A percentile compares a stretch with the other conserved stretches of the same genome.
Conservation (phyloP, 1,140 invertebrate species). For the Leptestheria dahalacensis region DNA sequence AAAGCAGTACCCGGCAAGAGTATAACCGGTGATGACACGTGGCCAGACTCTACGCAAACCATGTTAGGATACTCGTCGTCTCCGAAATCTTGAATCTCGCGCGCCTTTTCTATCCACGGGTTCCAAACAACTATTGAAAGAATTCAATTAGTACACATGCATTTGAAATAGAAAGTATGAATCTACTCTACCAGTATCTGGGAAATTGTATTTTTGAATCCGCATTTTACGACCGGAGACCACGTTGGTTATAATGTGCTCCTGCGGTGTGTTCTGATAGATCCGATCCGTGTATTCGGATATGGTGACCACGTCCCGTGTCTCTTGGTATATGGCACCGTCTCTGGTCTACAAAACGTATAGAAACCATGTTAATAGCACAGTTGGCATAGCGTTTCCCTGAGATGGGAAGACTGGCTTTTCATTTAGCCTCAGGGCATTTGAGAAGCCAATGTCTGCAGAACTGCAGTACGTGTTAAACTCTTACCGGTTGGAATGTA, state of each 20-base stretch:
- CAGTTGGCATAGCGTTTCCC: too few relatives aligned
- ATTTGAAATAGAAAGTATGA: background rate
- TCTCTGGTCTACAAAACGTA: conserved; percentile 46
- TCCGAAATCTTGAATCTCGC: conserved; percentile 82
- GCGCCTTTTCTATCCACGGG: conserved; percentile 83
- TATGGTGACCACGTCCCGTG: conserved; percentile 70
- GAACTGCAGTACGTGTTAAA: too few relatives aligned
- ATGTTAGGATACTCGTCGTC: conserved; percentile 77
- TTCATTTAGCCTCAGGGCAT: too few relatives aligned
- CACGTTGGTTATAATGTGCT: conserved; percentile 83
- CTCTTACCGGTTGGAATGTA: too few relatives aligned
- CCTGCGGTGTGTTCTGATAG: conserved; percentile 80
- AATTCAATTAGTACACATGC: background rate
- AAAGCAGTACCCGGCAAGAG: conserved; percentile 72
- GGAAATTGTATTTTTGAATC: conserved; percentile 84
- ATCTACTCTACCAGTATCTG: conserved; percentile 52
- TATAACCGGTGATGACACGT: conserved; percentile 68
- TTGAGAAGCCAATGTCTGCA: too few relatives aligned
- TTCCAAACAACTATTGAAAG: conserved; percentile 70
- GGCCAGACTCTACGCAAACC: conserved; percentile 86
- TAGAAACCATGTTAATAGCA: conserved; percentile 4
- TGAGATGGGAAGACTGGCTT: too few relatives aligned
- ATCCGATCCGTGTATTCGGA: conserved; percentile 83
- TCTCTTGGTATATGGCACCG: conserved; percentile 66
- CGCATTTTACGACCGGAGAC: conserved; percentile 80